A percentile compares a stretch with the other conserved stretches of the same genome.
phyloP scores from a whole-genome alignment of 2,113 vertebrate genomes.

The Arizona elegans region DNA sequence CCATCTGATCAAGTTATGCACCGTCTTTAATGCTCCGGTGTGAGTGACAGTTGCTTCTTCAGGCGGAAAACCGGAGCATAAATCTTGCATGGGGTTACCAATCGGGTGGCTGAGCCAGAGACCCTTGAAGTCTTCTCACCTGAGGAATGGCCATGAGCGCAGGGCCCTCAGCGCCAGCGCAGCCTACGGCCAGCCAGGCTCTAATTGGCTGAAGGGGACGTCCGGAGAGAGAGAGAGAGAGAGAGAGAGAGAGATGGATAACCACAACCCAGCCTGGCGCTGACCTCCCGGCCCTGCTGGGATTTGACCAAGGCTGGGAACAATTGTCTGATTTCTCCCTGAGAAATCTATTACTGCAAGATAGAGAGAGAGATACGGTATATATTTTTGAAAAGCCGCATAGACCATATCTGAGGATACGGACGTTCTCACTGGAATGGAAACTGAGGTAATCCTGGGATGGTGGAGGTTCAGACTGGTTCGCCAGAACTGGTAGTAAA shows the following conservation, averaged over 20 bases:
- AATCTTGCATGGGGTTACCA: slow-evolving; percentile 16
- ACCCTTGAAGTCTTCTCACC: slow-evolving; percentile 23
- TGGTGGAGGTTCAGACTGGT: no score
- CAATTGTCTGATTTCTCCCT: slow-evolving; percentile 35
- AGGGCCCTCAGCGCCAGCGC: slow-evolving; percentile 29
- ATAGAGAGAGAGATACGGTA: no score
- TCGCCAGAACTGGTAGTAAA: no score
- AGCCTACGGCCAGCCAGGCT: slow-evolving; percentile 31
- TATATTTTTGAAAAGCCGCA: no score
- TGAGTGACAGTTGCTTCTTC: background rate
- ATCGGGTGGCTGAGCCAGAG: background rate
- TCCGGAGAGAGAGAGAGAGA: background rate
- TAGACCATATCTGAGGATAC: background rate
- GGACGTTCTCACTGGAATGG: background rate
- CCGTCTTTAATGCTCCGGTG: background rate
- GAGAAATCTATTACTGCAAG: slow-evolving; percentile 31
- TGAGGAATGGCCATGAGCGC: slow-evolving; percentile 36
- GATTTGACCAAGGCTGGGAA: slow-evolving; percentile 19
- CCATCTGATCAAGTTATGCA: background rate
- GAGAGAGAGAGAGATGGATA: background rate
- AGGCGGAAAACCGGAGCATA: background rate
- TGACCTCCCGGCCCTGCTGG: slow-evolving; percentile 22
- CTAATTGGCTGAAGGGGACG: slow-evolving; percentile 40
- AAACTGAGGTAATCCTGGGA: background rate
- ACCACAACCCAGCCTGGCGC: slow-evolving; percentile 9